Base-by-base conservation (phyloP, 1,140 invertebrate species). In the Planococcus citri region DNA sequence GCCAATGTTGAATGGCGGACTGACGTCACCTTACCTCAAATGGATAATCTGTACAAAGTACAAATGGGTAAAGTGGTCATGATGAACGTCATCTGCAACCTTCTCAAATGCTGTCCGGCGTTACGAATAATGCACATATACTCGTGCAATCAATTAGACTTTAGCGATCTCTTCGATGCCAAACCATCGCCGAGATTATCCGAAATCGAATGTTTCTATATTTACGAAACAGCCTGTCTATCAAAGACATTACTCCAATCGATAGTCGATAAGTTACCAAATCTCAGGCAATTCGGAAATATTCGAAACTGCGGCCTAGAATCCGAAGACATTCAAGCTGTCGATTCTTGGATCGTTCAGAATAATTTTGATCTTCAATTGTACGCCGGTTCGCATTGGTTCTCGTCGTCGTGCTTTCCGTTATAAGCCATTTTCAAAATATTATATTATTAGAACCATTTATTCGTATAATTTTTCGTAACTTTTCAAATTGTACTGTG, bases 331-430 rank as follows among this genome's bases (percentile, higher is more conserved):
- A 74, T 80, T 1, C 73, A 73, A 67, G 76, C 75, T 3, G 69
- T 82, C 8, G 74, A 75, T 64, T 76, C 74, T 17, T 78, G 76
- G 0, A 69, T 80, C 0, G 72, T 74, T 1, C 75, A 75, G 8
- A 76, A 77, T 4, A 81, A 81, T 74, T 72, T 80, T n/a, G 76
- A 81, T 27, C 74, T 81, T 21, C 77, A 82, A 67, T 29, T 81
- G 6, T 78, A 78, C 69, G 75, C 78, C 9, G 80, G 78, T 14
- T 78, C 79, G 2, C 80, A 82, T 70, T 82, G 80, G 80, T 80
- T 79, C 70, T 81, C 78, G 76, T 80, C 76, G 57, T 76, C 78
- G 70, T 82, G 80, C 69, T 73, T 75, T 71, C 72, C 74, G 41
- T 33, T 72, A 20, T 24, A 27, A 69, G 4, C 4, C 3, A 33